A percentile compares a stretch with the other conserved stretches of the same genome.
Evolutionary conservation across 2,888 invertebrate species (phyloP).

Genomic region (Eilema depressum): DNA sequence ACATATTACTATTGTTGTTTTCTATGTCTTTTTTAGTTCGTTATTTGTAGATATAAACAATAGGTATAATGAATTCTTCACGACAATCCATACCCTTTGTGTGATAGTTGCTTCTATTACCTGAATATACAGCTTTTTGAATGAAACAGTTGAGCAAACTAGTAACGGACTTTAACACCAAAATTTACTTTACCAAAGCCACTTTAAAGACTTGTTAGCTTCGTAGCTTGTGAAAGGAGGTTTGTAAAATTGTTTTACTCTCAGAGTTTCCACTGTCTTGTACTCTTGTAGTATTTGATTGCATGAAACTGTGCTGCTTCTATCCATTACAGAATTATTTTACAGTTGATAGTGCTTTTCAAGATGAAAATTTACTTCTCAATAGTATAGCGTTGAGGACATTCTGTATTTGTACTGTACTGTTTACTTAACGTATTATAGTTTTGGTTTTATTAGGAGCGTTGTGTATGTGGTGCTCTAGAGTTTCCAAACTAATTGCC

Average conservation of each 20-base stretch:
- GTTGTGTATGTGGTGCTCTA: not conserved
- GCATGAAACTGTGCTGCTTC: constrained; percentile 22
- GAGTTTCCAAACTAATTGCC: no score
- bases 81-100: not conserved
- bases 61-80: not conserved
- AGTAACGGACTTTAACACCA: not conserved
- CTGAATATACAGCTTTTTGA: not conserved
- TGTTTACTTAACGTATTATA: not conserved
- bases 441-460: not conserved
- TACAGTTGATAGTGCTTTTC: not conserved
- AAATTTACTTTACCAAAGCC: constrained; percentile 15
- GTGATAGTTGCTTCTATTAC: not conserved
- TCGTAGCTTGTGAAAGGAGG: constrained; percentile 18
- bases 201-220: constrained; percentile 21
- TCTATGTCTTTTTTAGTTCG: no score
- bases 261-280: constrained; percentile 22
- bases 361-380: constrained; percentile 4
- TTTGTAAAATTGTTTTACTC: constrained; percentile 26
- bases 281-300: constrained; percentile 35
- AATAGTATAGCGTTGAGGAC: not conserved
- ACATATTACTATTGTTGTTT: no score
- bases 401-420: not conserved
- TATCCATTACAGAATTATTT: constrained; percentile 16
- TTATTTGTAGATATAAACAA: not conserved
- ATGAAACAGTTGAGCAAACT: not conserved